These are phyloP conservation scores for Smithornis capensis DNA, from an alignment of 2,113 vertebrate genomes.

Conservation along the genomic window DNA sequence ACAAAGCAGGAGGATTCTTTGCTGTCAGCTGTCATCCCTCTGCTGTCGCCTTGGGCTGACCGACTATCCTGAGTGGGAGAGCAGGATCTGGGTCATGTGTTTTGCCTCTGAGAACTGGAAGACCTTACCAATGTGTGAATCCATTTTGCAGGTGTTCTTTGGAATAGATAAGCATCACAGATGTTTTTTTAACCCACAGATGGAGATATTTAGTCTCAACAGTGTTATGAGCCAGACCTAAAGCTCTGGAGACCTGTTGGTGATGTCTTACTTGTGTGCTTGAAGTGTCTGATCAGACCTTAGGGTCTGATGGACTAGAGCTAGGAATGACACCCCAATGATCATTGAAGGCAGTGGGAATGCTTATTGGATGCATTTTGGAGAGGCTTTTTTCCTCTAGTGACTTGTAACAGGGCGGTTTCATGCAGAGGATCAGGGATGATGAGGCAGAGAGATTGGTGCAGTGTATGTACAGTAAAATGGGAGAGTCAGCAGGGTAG, in stretches of 20 bases:
- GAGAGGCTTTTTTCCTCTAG: background rate
- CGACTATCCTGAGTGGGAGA: accelerated
- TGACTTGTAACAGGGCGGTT: background rate
- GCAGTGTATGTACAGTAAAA: background rate
- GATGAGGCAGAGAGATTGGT: background rate
- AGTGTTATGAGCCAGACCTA: background rate
- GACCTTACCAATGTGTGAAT: background rate
- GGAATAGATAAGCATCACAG: background rate
- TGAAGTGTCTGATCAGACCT: background rate
- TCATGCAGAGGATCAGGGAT: background rate
- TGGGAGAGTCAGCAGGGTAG: background rate
- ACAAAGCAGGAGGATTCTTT: background rate
- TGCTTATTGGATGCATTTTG: background rate
- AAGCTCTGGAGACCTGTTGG: background rate
- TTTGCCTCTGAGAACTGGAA: background rate
- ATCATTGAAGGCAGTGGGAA: background rate
- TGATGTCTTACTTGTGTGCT: background rate
- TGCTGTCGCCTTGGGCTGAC: background rate
- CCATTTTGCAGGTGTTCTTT: background rate
- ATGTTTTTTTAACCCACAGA: background rate
- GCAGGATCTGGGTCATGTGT: background rate
- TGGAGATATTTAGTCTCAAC: background rate
- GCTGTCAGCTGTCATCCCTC: background rate
- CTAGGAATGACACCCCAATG: background rate
- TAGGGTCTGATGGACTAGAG: background rate